Conservation (phyloP, 2,113 vertebrate genomes). For the Scatophagus argus region DNA sequence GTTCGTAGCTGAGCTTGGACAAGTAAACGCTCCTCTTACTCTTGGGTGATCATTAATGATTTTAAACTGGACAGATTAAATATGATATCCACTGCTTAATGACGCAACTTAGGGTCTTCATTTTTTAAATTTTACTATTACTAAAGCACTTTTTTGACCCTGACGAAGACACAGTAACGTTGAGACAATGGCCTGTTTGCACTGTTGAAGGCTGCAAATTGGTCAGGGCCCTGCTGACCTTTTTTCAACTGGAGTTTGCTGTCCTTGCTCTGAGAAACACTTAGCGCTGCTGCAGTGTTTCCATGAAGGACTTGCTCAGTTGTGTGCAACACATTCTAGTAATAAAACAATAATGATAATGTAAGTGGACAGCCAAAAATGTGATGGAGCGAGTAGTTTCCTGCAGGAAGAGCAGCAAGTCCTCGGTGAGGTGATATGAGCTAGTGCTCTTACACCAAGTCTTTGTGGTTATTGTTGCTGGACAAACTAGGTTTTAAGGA, state of each 20-base stretch:
- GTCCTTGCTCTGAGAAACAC: neutral
- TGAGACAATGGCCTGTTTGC: neutral
- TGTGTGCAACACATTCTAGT: neutral
- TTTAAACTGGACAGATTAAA: slow-evolving; percentile 34
- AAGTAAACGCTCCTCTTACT: slow-evolving; percentile 42
- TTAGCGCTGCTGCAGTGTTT: neutral
- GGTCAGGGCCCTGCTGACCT: neutral
- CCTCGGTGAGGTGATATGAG: neutral
- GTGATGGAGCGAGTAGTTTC: neutral
- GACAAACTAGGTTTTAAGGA: neutral
- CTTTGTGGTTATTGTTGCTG: neutral
- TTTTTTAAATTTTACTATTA: slow-evolving; percentile 35
- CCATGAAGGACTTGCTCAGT: neutral
- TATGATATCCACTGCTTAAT: slow-evolving; percentile 37
- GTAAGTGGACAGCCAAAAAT: neutral
- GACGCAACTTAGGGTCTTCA: slow-evolving; percentile 24
- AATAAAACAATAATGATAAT: neutral
- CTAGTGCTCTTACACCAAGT: neutral
- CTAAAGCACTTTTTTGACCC: slow-evolving; percentile 7
- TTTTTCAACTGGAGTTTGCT: neutral
- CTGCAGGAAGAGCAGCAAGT: neutral
- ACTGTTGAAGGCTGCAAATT: slow-evolving; percentile 3
- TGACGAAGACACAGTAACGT: neutral
- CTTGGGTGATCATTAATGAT: slow-evolving; percentile 39
- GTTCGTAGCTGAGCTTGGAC: slow-evolving; percentile 36